These are phyloP conservation scores for Sminthurides bifidus DNA, from an alignment of 1,140 invertebrate species.

Conservation along the genomic window DNA sequence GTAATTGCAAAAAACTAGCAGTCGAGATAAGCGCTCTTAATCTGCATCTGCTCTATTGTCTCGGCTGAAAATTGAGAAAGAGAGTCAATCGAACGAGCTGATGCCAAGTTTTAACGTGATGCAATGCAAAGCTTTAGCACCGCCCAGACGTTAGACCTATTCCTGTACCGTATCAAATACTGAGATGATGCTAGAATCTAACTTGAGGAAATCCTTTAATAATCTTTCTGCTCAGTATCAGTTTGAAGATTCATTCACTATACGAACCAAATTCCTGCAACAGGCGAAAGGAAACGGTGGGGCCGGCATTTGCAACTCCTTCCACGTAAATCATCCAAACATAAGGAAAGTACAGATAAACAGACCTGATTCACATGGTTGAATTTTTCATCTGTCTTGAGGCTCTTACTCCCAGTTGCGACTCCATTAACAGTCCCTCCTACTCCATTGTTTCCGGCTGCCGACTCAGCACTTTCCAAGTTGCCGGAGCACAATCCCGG, in stretches of 20 bases:
- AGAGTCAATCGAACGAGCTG: too few species aligned
- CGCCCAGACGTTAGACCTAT: too few species aligned
- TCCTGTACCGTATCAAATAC: too few species aligned
- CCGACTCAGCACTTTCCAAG: not conserved
- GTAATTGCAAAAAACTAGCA: too few species aligned
- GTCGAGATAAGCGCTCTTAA: too few species aligned
- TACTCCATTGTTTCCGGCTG: not conserved
- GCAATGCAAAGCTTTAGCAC: too few species aligned
- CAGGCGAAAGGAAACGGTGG: not conserved
- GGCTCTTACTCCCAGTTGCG: not conserved
- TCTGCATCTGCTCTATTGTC: too few species aligned
- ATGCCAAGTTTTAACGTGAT: too few species aligned
- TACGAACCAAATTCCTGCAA: not conserved
- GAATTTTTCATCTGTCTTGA: not conserved
- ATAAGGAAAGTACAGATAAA: not conserved
- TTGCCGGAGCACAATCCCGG: not conserved
- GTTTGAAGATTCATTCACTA: slow-evolving; percentile 1
- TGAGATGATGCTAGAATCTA: not conserved
- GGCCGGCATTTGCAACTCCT: too few species aligned
- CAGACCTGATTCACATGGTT: not conserved
- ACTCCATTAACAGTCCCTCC: not conserved
- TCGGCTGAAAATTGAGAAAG: too few species aligned
- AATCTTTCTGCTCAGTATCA: not conserved
- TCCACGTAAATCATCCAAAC: not conserved
- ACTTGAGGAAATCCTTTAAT: not conserved